Conservation (phyloP, 2,797 vertebrate genomes). For the Remorina albescens region DNA sequence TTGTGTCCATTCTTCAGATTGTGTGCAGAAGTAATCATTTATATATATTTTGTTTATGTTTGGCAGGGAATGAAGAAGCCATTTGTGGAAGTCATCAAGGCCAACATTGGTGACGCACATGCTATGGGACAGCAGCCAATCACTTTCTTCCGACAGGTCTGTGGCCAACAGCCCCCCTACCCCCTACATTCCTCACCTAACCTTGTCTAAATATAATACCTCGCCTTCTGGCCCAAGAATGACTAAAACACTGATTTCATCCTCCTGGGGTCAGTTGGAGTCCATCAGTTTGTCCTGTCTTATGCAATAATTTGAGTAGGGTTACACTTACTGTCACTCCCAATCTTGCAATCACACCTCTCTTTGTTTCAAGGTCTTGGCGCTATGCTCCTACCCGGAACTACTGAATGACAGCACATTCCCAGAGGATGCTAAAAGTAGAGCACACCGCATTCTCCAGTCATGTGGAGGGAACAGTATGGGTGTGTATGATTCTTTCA, state of each 20-base stretch:
- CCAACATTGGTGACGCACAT: slow-evolving; percentile 94
- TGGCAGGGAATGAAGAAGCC: slow-evolving; percentile 91
- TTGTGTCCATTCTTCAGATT: not conserved
- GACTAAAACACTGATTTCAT: slow-evolving; percentile 10
- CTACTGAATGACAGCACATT: slow-evolving; percentile 86
- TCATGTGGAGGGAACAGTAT: slow-evolving; percentile 89
- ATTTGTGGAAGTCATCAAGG: slow-evolving; percentile 91
- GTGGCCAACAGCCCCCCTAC: slow-evolving; percentile 11
- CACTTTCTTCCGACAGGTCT: slow-evolving; percentile 94
- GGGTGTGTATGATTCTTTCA: slow-evolving; percentile 79
- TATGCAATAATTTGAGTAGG: slow-evolving; percentile 3
- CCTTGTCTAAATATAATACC: slow-evolving; percentile 49
- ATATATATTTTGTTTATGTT: slow-evolving; percentile 32
- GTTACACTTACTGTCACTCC: slow-evolving; percentile 8
- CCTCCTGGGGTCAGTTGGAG: not conserved
- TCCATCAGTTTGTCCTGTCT: not conserved
- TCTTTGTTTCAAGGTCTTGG: slow-evolving; percentile 85
- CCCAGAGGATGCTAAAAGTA: slow-evolving; percentile 89
- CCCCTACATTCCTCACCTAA: not conserved
- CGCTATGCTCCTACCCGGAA: slow-evolving; percentile 89
- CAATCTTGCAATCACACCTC: slow-evolving; percentile 5
- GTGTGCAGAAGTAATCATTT: not conserved
- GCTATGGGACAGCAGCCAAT: slow-evolving; percentile 95
- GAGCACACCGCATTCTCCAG: slow-evolving; percentile 86
- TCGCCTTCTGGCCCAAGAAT: slow-evolving; percentile 2